These are phyloP conservation scores for Coenonympha arcania DNA, from an alignment of 2,888 invertebrate genomes.

Conservation along the genomic window DNA sequence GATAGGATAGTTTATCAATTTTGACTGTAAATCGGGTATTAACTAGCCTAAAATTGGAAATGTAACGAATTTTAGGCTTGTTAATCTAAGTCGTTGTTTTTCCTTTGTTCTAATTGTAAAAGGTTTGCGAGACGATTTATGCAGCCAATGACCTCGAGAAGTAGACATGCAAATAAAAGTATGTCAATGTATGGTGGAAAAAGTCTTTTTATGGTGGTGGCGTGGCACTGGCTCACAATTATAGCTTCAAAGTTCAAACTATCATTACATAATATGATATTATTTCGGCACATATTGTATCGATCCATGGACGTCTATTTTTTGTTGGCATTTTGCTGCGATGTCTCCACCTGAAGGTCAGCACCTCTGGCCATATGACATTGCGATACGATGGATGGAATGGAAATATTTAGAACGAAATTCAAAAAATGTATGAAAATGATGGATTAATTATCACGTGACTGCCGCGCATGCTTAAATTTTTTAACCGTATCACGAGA, in stretches of 20 bases:
- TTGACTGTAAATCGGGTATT: background rate
- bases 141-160: conserved; percentile 17
- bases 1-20: no score
- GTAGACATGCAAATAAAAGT: conserved; percentile 5
- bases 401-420: no score
- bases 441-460: no score
- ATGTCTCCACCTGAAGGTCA: no score
- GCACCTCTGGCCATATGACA: no score
- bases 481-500: no score
- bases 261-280: background rate
- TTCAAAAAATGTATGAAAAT: no score
- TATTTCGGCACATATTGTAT: background rate
- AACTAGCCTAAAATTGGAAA: background rate
- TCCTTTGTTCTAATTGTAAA: conserved; percentile 18
- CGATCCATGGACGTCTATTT: no score
- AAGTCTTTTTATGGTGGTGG: background rate
- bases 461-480: no score
- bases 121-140: conserved; percentile 13
- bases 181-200: background rate
- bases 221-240: background rate
- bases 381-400: no score
- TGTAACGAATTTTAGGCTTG: background rate
- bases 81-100: conserved; percentile 1
- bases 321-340: no score
- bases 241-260: background rate